Percentiles rank a stretch among this genome's conserved stretches.
These are phyloP conservation scores for Styela clava DNA, from an alignment of 23 tunicate species.

Conservation along the genomic window DNA sequence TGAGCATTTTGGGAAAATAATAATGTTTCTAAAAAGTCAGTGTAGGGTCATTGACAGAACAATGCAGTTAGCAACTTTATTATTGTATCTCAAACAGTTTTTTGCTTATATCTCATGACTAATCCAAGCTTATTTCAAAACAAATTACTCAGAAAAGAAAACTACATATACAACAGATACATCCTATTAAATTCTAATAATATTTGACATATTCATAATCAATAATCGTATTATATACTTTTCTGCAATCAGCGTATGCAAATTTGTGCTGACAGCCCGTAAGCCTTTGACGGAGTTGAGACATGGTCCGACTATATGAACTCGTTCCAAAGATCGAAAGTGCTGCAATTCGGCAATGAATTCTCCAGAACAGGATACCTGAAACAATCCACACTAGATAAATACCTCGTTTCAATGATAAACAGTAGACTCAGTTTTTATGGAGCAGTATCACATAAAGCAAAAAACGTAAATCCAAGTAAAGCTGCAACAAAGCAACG, in stretches of 20 bases:
- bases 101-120: too few species aligned
- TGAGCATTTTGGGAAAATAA: not conserved
- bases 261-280: not conserved
- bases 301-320: slow-evolving; percentile 25
- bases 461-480: too few species aligned
- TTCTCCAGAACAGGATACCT: slow-evolving; percentile 16
- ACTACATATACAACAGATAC: too few species aligned
- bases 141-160: too few species aligned
- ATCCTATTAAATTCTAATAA: too few species aligned
- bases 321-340: slow-evolving; percentile 2
- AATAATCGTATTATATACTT: too few species aligned
- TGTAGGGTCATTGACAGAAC: not conserved
- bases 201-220: too few species aligned
- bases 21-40: not conserved
- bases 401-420: not conserved
- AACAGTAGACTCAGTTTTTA: not conserved
- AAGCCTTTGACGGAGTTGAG: slow-evolving; percentile 3
- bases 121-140: too few species aligned
- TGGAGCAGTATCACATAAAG: not conserved
- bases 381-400: not conserved
- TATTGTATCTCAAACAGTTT: too few species aligned
- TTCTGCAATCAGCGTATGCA: slow-evolving; percentile 5
- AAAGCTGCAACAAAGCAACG: too few species aligned
- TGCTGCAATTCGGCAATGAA: slow-evolving; percentile 1
- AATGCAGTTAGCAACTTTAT: too few species aligned